Base-by-base conservation (phyloP, 2,797 vertebrate species). In the Cuniculus paca region DNA sequence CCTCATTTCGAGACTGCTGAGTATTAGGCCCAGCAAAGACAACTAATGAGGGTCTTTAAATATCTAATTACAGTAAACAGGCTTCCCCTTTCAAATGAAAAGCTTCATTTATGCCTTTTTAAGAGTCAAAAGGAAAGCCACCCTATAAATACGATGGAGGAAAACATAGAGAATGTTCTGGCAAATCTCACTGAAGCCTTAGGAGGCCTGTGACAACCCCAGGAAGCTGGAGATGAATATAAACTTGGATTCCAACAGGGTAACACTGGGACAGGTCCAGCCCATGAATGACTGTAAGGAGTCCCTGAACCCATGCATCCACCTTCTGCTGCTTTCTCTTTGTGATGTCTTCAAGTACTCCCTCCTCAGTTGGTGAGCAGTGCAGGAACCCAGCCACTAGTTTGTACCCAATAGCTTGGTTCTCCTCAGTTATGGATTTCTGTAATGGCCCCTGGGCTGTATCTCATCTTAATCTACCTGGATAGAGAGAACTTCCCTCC, bases 41-140 rank as follows among this genome's bases (percentile, higher is more conserved):
- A 0, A 52, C 96, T 97, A 96, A 97, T 97, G 78, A 96, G 78
- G 85, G 93, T 90, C 94, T 97, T 97, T 97, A 96, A 95, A 90
- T 93, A 93, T 63, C 90, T 97, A 97, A 97, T 97, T 97, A 96
- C 93, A 97, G 96, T 94, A 97, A 97, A 97, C 95, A 97, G 91
- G 52, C 89, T 97, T 97, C 89, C 95, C 84, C 95, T 94, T 88
- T 82, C 90, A 48, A 89, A 86, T 89, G 86, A 39, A 95, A 96
- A 94, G 89, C 94, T 90, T 58, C 87, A 91, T 83, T 93, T 85
- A 75, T 24, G 95, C 87, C 80, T 84, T 85, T 92, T 77, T 48
- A 61, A 82, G 85, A 94, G 88, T 88, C 75, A 56, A 60, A 65
- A 91, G 81, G 93, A 96, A 97, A 97, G n/a, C 60, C 88, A 80